These are phyloP conservation scores for Schizothorax lantsangensis DNA, from an alignment of 2,797 vertebrate species.

Conservation along the genomic window DNA sequence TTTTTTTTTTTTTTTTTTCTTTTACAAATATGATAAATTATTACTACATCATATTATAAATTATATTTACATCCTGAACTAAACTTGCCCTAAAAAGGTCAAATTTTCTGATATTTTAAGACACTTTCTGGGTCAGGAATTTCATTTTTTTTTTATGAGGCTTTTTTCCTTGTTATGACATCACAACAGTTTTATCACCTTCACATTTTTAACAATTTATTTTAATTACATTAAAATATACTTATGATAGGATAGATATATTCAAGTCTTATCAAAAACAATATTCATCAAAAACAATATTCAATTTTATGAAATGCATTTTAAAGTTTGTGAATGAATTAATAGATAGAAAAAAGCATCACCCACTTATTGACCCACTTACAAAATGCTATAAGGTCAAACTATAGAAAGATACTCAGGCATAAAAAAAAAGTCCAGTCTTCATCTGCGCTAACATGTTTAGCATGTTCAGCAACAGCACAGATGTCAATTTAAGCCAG, in stretches of 20 bases:
- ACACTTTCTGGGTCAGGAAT: not conserved
- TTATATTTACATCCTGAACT: not conserved
- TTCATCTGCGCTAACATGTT: constrained; percentile 23
- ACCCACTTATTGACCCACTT: not conserved
- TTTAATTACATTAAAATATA: not conserved
- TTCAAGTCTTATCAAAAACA: not conserved
- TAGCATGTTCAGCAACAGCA: constrained; percentile 17
- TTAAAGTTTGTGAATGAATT: not conserved
- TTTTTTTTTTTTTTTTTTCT: not conserved
- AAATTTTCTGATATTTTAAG: not conserved
- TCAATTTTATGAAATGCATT: not conserved
- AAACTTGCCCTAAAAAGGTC: not conserved
- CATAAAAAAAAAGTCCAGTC: not conserved
- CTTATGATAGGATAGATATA: not conserved
- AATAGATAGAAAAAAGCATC: not conserved
- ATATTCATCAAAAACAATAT: too few species aligned
- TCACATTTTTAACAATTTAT: not conserved
- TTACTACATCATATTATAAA: not conserved
- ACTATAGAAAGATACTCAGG: not conserved
- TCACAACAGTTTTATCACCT: not conserved
- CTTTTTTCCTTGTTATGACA: not conserved
- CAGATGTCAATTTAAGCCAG: constrained; percentile 14
- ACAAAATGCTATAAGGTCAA: not conserved
- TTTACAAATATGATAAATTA: not conserved
- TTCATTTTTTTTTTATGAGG: not conserved